Conservation (phyloP, 2,113 vertebrate genomes). For the Cyanoramphus novaezelandiae region DNA sequence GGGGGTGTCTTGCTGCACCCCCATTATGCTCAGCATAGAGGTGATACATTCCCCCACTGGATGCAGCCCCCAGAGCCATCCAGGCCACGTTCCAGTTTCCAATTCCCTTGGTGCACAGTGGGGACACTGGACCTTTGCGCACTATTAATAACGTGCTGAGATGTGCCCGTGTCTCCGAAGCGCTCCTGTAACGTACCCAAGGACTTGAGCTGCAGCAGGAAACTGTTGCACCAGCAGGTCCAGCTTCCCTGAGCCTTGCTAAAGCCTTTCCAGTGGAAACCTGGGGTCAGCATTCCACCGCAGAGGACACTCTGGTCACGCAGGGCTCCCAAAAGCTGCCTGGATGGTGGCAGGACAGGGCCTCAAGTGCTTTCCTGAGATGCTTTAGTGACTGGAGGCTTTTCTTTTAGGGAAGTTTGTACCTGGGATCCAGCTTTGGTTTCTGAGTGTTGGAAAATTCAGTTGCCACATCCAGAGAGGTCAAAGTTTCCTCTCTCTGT, state of each 20-base stretch:
- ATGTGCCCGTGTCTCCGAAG: background rate
- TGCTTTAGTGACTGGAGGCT: background rate
- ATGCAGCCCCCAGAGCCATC: background rate
- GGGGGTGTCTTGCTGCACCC: background rate
- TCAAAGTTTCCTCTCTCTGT: background rate
- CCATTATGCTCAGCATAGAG: background rate
- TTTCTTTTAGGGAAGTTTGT: background rate
- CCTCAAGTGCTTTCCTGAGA: background rate
- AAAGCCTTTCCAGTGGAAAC: background rate
- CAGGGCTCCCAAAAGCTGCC: background rate
- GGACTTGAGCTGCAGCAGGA: background rate
- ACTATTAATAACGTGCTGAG: background rate
- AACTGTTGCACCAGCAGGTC: background rate
- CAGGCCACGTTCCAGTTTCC: background rate
- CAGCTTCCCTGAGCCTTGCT: background rate
- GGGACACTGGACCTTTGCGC: background rate
- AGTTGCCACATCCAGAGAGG: background rate
- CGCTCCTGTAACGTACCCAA: background rate
- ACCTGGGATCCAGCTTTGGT: background rate
- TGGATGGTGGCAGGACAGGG: background rate
- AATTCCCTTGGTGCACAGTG: background rate
- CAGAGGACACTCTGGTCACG: accelerated
- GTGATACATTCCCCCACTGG: accelerated
- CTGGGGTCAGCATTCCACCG: background rate
- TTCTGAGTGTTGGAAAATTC: background rate